Evolutionary conservation across 1,140 invertebrate genomes (phyloP), one percentile per base, ranked within the genome.

Genomic region (Eupristina koningsbergeri): DNA sequence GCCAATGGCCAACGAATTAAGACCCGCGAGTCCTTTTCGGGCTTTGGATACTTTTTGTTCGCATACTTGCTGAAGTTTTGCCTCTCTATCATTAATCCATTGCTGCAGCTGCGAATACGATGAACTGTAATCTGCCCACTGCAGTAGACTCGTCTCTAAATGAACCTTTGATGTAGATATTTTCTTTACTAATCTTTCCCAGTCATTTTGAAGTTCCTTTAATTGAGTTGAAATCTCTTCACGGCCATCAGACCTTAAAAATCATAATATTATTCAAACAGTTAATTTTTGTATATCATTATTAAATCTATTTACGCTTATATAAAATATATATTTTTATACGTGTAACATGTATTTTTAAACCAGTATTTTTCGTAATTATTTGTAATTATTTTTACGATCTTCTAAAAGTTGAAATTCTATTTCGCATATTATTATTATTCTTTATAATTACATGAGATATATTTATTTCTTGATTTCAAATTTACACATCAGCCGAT

Each of bases 41-140:
- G 95, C 95, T 88, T 96, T 96, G 0, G 94, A 94, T n/a, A 96
- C 94, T 91, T 96, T 97, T 86, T 96, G 96, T 89, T 97, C 97
- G 89, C 96, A 97, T 19, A 98, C 96, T 93, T 98, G 96, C 93
- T 98, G 97, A n/a, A 99, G 91, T 93, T 98, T 97, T 0, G 96
- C 96, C 92, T 99, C 97, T 86, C 97, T 94, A 87, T 99, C 98
- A 58, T 95, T 96, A n/a, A 99, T 97, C 97, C 98, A 98, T 93
- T 98, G 96, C 89, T 98, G 96, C 9, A 99, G 91, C 88, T 98
- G 97, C 22, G 96, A 95, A 87, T 98, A 98, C 29, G 96, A 97
- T 34, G 97, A 97, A 89, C 96, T 98, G 89, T 98, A 98, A 90
- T 98, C 98, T n/a, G 97, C 97, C 97, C 97, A 98, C 94, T 98